These are phyloP conservation scores for Varanus salvator DNA, from an alignment of 2,113 vertebrate genomes.

Conservation along the genomic window DNA sequence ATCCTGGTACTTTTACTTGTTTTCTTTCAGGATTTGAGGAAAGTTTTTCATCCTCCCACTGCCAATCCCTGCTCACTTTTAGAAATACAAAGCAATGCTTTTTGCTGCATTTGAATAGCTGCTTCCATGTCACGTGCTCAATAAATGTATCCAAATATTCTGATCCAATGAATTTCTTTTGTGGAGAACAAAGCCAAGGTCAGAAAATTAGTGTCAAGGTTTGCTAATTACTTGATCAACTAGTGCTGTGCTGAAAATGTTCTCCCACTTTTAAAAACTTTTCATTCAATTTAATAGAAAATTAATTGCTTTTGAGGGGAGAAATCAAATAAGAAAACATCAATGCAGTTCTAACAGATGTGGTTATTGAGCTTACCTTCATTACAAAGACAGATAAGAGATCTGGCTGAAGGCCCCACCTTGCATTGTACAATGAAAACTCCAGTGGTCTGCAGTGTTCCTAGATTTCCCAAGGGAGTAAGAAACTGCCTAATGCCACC, in stretches of 20 bases:
- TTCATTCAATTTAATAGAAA: not conserved
- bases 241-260: not conserved
- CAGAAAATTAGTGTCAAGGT: not conserved
- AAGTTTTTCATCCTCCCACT: not conserved
- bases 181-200: not conserved
- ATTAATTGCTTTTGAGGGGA: not conserved
- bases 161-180: not conserved
- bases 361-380: not conserved
- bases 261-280: not conserved
- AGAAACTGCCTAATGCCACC: too few relatives aligned
- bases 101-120: not conserved
- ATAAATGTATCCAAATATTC: not conserved
- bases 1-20: not conserved
- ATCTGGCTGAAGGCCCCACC: too few relatives aligned
- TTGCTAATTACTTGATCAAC: not conserved
- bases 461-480: too few relatives aligned
- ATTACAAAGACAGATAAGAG: not conserved
- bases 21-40: not conserved
- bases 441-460: too few relatives aligned
- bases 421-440: too few relatives aligned
- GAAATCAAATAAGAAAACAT: not conserved
- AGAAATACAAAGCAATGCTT: not conserved
- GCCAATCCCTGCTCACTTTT: not conserved
- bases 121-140: not conserved
- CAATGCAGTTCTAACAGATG: not conserved